Percentiles rank a stretch among this genome's conserved stretches.
Conservation (phyloP, 2,888 invertebrate species). For the Heliconius aoede region DNA sequence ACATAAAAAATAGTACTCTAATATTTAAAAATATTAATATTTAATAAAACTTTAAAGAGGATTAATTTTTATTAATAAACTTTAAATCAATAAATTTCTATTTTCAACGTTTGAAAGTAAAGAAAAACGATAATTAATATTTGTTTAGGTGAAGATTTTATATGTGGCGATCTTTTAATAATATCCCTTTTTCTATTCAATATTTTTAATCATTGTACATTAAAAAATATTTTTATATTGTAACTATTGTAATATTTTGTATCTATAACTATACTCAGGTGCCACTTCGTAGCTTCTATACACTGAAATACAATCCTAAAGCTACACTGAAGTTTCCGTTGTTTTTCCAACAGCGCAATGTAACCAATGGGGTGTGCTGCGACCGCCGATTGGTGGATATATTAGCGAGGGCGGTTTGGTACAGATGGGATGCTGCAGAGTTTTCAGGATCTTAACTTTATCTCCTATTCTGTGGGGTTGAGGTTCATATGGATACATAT, state of each 20-base stretch:
- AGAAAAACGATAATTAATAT: too few relatives aligned
- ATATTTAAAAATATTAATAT: too few relatives aligned
- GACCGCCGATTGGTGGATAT: constrained; percentile 63
- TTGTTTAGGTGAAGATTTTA: too few relatives aligned
- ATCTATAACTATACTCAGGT: constrained; percentile 6
- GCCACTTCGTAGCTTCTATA: constrained; percentile 49
- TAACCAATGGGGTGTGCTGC: constrained; percentile 71
- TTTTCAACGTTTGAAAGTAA: too few relatives aligned
- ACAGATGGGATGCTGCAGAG: constrained; percentile 60
- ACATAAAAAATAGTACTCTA: too few relatives aligned
- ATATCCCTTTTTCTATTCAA: too few relatives aligned
- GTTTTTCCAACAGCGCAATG: constrained; percentile 61
- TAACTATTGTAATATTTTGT: background rate
- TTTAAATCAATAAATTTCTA: too few relatives aligned
- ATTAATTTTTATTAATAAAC: too few relatives aligned
- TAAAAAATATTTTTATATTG: too few relatives aligned
- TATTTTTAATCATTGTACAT: too few relatives aligned
- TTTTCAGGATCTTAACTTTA: constrained; percentile 60
- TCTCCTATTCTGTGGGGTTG: constrained; percentile 59
- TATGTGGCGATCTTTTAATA: too few relatives aligned
- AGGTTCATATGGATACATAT: constrained; percentile 59
- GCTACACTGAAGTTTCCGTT: constrained; percentile 60
- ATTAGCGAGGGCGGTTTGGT: constrained; percentile 66
- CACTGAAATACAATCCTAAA: constrained; percentile 68
- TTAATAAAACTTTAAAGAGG: too few relatives aligned